Evolutionary conservation across 2,797 vertebrate species (phyloP).

Genomic region (Coregonus ussuriensis): DNA sequence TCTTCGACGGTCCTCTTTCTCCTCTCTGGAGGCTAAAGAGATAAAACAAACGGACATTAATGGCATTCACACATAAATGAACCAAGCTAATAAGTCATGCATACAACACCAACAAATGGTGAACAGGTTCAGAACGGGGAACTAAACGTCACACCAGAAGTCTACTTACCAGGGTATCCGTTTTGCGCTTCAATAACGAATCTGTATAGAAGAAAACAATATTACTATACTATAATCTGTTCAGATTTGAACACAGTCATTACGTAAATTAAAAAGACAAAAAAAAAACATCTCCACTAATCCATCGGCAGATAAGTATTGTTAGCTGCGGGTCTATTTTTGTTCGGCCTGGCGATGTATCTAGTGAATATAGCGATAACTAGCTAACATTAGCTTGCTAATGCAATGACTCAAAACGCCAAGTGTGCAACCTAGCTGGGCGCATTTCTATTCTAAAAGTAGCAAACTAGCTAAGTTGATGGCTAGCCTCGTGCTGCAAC

Average conservation of each 20-base stretch:
- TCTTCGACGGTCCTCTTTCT: conserved; percentile 91
- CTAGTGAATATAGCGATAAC: background rate
- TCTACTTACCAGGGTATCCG: conserved; percentile 79
- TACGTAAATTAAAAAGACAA: no score
- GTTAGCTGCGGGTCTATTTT: no score
- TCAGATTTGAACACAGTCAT: no score
- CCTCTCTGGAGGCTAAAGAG: conserved; percentile 83
- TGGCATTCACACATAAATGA: background rate
- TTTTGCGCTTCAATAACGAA: conserved; percentile 83
- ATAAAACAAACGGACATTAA: background rate
- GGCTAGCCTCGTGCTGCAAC: background rate
- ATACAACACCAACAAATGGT: background rate
- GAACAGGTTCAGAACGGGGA: background rate
- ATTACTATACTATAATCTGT: no score
- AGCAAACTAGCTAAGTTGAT: no score
- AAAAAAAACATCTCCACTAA: no score
- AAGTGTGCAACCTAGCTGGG: no score
- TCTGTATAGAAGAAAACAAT: conserved; percentile 56
- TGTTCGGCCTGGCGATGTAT: no score
- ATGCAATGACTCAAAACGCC: background rate
- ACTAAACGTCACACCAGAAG: conserved; percentile 15
- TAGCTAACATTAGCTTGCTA: no score
- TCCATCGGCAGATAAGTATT: no score
- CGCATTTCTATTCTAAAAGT: no score
- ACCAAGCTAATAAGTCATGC: background rate